These are phyloP conservation scores for Equus przewalskii DNA, from an alignment of 2,113 vertebrate species.

Conservation along the genomic window DNA sequence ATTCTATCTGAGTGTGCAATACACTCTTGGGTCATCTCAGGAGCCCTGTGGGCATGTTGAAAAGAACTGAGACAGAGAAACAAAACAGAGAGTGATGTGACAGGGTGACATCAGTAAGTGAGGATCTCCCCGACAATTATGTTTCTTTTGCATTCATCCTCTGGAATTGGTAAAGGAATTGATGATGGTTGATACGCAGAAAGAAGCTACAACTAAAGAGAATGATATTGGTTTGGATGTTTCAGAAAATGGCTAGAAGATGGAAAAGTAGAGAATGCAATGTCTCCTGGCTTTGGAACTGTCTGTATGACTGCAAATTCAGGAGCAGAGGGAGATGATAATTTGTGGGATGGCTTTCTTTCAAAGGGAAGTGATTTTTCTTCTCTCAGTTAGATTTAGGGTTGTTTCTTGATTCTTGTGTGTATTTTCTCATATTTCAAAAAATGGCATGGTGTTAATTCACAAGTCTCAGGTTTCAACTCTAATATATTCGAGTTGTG, in stretches of 20 bases:
- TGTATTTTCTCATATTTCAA: conserved; percentile 54
- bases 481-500: conserved; percentile 39
- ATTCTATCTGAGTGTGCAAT: background rate
- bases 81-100: conserved; percentile 55
- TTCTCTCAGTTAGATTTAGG: background rate
- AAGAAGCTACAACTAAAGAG: background rate
- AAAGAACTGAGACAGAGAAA: background rate
- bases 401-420: conserved; percentile 45
- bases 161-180: background rate
- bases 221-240: background rate
- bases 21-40: background rate
- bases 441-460: conserved; percentile 76
- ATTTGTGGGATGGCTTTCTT: background rate
- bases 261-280: fast-evolving
- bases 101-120: background rate
- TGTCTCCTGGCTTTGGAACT: conserved; percentile 5
- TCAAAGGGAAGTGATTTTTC: background rate
- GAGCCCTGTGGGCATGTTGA: background rate
- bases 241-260: background rate
- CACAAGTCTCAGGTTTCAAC: conserved; percentile 67
- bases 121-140: background rate
- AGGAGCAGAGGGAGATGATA: background rate
- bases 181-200: background rate
- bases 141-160: conserved; percentile 3
- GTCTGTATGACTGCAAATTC: background rate